Conservation (phyloP, 2,888 invertebrate species). For the Polietes domitor region DNA sequence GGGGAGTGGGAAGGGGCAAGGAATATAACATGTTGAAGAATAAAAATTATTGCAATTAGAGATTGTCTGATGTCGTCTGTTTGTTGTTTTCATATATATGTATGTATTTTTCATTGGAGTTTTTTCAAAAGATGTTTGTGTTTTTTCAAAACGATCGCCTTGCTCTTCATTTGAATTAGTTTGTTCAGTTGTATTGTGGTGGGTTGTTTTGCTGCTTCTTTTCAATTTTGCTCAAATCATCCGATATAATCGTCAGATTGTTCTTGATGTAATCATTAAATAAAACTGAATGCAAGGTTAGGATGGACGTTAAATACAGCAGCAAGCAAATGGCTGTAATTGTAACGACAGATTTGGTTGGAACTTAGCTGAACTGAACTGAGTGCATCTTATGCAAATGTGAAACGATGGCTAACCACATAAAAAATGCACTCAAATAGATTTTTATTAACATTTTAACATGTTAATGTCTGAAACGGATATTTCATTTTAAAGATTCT, state of each 20-base stretch:
- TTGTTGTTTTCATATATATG: neutral
- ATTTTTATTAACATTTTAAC: neutral
- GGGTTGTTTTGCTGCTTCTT: neutral
- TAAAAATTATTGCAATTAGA: slow-evolving; percentile 50
- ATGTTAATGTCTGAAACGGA: neutral
- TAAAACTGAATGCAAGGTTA: slow-evolving; percentile 64
- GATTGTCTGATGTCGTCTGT: slow-evolving; percentile 47
- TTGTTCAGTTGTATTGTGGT: neutral
- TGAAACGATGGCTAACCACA: neutral
- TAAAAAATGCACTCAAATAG: neutral
- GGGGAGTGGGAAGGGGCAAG: neutral
- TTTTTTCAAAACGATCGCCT: slow-evolving; percentile 46
- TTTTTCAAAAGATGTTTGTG: slow-evolving; percentile 22
- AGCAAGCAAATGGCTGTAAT: neutral
- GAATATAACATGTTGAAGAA: neutral
- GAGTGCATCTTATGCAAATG: neutral
- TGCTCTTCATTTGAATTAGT: slow-evolving; percentile 65
- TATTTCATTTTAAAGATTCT: neutral
- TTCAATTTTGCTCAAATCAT: slow-evolving; percentile 2
- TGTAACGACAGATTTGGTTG: neutral
- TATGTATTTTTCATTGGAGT: neutral
- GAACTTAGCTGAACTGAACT: no score
- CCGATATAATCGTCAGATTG: slow-evolving; percentile 15
- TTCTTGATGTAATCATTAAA: slow-evolving; percentile 60
- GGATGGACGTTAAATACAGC: slow-evolving; percentile 3